Evolutionary conservation across 2,113 vertebrate species (phyloP).

Genomic region (Oplegnathus fasciatus): DNA sequence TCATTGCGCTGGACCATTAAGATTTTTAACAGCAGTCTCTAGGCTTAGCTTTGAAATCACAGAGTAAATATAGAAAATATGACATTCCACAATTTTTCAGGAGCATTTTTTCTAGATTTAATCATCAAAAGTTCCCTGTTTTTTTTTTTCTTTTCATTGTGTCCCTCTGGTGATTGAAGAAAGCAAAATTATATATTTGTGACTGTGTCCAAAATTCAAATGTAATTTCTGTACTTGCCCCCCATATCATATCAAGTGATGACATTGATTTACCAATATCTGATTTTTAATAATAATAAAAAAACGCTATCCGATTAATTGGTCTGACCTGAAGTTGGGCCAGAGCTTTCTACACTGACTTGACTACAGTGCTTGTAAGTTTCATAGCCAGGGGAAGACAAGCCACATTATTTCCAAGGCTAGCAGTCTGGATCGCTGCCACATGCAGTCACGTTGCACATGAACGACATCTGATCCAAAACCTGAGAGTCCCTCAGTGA

Average conservation of each 20-base stretch:
- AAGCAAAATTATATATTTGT: not conserved
- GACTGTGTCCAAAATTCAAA: conserved; percentile 3
- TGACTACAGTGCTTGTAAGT: not conserved
- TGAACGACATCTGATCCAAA: conserved; percentile 16
- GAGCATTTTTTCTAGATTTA: not conserved
- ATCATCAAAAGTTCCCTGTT: not conserved
- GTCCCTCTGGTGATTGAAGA: not conserved
- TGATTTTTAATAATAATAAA: not conserved
- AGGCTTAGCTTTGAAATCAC: conserved; percentile 4
- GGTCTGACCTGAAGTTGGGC: not conserved
- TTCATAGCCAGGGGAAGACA: not conserved
- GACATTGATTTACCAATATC: not conserved
- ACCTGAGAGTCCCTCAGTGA: not conserved
- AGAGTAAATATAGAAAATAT: conserved; percentile 19
- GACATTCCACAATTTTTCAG: conserved; percentile 25
- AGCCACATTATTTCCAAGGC: conserved; percentile 3
- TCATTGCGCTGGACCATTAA: not conserved
- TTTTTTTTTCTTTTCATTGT: conserved; percentile 2
- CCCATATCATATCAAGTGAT: not conserved
- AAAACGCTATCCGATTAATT: not conserved
- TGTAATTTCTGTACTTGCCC: conserved; percentile 7
- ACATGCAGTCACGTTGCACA: not conserved
- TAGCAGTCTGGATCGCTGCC: conserved; percentile 3
- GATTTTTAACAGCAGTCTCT: not conserved
- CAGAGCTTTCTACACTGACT: not conserved